These are phyloP conservation scores for Variabilichromis moorii DNA, from an alignment of 2,113 vertebrate species.

Conservation along the genomic window DNA sequence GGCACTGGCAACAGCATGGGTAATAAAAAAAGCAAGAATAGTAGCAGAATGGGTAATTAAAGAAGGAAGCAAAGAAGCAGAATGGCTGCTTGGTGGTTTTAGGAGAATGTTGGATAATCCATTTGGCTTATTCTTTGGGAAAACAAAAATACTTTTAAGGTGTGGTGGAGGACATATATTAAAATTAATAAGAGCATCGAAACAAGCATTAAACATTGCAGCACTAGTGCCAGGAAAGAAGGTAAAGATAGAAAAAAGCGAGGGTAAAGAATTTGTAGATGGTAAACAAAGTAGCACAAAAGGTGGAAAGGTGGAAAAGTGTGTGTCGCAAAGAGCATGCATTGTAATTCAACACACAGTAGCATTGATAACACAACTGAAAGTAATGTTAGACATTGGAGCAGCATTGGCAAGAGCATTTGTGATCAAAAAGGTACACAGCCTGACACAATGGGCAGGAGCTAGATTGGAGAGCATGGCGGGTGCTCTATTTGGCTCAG, in stretches of 20 bases:
- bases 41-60: background rate
- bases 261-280: background rate
- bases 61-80: background rate
- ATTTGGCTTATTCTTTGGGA: background rate
- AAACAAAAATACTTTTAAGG: background rate
- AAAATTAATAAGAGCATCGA: background rate
- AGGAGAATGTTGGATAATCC: background rate
- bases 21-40: background rate
- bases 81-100: background rate
- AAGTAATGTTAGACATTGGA: background rate
- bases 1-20: background rate
- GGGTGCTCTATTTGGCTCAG: too few relatives aligned
- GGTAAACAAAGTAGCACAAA: background rate
- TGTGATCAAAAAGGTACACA: background rate
- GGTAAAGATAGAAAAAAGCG: too few relatives aligned
- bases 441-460: background rate
- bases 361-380: too few relatives aligned
- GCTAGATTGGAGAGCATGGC: accelerated
- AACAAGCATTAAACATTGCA: background rate
- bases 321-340: background rate
- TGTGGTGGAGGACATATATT: background rate
- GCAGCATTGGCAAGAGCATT: background rate
- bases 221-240: background rate
- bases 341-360: too few relatives aligned
- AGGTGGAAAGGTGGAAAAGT: too few relatives aligned